These are phyloP conservation scores for Myiotriccus ornatus DNA, from an alignment of 2,797 vertebrate species.

Conservation along the genomic window DNA sequence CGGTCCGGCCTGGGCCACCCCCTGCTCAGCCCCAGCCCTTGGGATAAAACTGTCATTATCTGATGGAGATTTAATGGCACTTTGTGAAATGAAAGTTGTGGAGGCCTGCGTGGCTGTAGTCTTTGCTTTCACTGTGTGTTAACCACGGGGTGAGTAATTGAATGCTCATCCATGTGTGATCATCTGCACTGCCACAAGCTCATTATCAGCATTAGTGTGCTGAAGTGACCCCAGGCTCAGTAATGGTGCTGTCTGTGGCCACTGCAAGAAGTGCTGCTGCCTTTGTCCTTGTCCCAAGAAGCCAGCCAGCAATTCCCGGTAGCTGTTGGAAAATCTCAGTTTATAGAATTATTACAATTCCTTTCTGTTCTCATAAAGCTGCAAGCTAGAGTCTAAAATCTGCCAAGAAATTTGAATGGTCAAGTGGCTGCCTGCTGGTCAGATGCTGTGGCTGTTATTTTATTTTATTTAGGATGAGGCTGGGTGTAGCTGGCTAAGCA, in stretches of 20 bases:
- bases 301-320: neutral
- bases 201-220: neutral
- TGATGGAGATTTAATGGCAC: neutral
- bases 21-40: neutral
- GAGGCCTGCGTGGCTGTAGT: neutral
- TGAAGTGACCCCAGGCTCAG: neutral
- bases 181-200: neutral
- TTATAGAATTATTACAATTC: neutral
- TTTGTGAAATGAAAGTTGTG: neutral
- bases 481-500: neutral
- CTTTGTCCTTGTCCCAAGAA: neutral
- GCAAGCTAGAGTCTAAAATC: neutral
- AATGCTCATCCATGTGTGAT: slow-evolving; percentile 17
- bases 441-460: neutral
- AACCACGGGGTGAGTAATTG: slow-evolving; percentile 23
- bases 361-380: neutral
- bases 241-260: neutral
- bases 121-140: neutral
- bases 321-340: neutral
- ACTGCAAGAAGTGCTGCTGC: neutral
- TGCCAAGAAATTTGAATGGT: neutral
- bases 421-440: neutral
- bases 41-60: slow-evolving; percentile 39
- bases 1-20: neutral
- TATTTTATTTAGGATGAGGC: neutral